A percentile compares a stretch with the other conserved stretches of the same genome.
These are phyloP conservation scores for Gavia stellata DNA, from an alignment of 2,113 vertebrate genomes.

Conservation along the genomic window DNA sequence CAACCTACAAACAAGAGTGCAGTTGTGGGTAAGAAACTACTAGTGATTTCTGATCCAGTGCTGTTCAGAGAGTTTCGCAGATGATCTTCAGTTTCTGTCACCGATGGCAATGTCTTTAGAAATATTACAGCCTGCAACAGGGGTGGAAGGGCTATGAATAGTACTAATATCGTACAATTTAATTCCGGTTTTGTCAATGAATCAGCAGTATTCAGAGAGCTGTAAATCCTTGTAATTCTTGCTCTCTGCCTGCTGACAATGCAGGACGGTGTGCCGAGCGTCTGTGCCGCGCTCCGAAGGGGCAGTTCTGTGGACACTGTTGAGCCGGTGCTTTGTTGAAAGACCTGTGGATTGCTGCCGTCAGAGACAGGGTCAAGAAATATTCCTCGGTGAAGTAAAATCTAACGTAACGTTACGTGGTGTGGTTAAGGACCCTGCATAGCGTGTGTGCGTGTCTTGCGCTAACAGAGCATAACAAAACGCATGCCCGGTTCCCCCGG, in stretches of 20 bases:
- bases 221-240: background rate
- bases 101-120: background rate
- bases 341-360: background rate
- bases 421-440: background rate
- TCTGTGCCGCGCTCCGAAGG: background rate
- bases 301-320: background rate
- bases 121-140: background rate
- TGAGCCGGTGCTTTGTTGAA: background rate
- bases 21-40: background rate
- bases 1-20: background rate
- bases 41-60: background rate
- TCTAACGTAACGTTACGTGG: background rate
- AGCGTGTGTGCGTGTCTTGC: background rate
- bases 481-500: rapidly evolving
- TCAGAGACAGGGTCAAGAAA: background rate
- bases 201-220: background rate
- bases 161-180: background rate
- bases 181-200: background rate
- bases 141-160: background rate
- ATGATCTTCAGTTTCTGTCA: background rate
- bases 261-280: background rate
- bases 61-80: background rate
- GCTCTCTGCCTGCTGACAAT: background rate
- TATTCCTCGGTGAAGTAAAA: background rate
- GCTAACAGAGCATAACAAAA: background rate